phyloP scores from a whole-genome alignment of 2,113 vertebrate genomes.

The Limanda limanda region DNA sequence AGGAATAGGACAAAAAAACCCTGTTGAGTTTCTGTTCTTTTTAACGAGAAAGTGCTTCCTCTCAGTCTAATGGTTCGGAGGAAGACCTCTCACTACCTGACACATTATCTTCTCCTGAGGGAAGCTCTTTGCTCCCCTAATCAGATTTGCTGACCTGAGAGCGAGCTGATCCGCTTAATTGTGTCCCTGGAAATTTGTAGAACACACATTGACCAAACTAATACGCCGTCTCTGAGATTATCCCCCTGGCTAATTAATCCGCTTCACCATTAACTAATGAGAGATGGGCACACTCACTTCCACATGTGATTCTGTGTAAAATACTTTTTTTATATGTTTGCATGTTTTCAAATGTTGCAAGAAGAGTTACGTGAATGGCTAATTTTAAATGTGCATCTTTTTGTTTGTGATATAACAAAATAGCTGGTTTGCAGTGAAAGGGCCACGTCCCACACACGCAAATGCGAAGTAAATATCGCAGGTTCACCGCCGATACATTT shows the following conservation, averaged over 20 bases:
- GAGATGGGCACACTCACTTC: not conserved
- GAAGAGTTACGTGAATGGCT: not conserved
- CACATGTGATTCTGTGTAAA: conserved; percentile 22
- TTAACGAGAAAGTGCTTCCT: not conserved
- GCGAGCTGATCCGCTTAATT: conserved; percentile 53
- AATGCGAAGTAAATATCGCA: too few species aligned
- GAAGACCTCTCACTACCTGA: conserved; percentile 13
- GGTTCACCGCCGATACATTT: not conserved
- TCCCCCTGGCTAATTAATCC: conserved; percentile 45
- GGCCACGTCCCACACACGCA: not conserved
- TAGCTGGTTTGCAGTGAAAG: not conserved
- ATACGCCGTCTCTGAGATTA: conserved; percentile 32
- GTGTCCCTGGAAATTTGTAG: conserved; percentile 51
- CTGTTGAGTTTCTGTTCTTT: not conserved
- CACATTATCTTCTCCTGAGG: conserved; percentile 24
- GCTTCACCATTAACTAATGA: conserved; percentile 6
- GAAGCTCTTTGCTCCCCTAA: conserved; percentile 42
- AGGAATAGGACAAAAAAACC: not conserved
- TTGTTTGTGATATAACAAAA: not conserved
- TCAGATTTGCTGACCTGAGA: conserved; percentile 53
- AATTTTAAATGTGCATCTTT: conserved; percentile 18
- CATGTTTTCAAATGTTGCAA: conserved; percentile 27
- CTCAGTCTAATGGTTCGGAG: conserved; percentile 3
- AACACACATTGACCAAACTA: conserved; percentile 30
- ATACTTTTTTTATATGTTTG: not conserved